Conservation (phyloP, 2,888 invertebrate species). For the Halictus quadricinctus region DNA sequence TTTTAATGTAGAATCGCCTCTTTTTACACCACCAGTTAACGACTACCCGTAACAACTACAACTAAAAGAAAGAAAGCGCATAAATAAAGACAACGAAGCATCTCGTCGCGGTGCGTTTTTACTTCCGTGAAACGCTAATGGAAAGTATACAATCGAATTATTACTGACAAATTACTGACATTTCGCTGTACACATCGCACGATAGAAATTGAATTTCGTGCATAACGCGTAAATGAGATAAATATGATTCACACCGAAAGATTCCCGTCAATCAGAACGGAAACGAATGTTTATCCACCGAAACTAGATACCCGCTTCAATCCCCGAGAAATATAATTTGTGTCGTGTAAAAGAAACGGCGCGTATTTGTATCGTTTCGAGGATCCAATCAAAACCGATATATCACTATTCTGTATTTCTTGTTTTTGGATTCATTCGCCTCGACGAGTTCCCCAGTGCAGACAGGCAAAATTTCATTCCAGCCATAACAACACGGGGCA, state of each 20-base stretch:
- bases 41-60: no score
- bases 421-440: constrained; percentile 48
- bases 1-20: no score
- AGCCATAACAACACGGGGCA: constrained; percentile 22
- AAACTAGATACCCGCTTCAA: not conserved
- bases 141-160: not conserved
- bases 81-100: no score
- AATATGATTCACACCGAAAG: not conserved
- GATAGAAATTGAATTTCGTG: not conserved
- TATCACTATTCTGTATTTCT: constrained; percentile 27
- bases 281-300: not conserved
- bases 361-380: constrained; percentile 23
- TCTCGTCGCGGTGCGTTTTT: no score
- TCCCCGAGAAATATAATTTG: constrained; percentile 20
- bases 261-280: not conserved
- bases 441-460: not conserved
- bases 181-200: not conserved
- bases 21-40: no score
- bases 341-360: constrained; percentile 16
- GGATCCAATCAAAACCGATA: constrained; percentile 43
- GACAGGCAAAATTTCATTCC: constrained; percentile 38
- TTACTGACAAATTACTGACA: no score
- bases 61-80: no score
- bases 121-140: no score
- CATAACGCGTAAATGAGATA: not conserved